Conservation (phyloP, 2,888 invertebrate species). For the Chymomyza procnemis region DNA sequence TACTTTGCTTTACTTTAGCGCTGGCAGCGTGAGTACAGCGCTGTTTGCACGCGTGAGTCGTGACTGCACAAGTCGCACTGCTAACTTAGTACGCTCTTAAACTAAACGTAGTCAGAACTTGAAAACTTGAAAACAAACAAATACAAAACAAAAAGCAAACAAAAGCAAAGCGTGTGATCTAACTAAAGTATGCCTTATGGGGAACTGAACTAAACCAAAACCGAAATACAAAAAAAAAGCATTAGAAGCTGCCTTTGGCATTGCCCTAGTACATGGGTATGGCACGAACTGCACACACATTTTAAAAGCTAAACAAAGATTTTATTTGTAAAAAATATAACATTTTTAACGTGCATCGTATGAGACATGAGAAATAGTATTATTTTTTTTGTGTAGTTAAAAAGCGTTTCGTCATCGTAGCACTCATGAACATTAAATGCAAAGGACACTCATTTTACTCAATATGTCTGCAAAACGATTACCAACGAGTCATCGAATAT, state of each 20-base stretch:
- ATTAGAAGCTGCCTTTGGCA: not conserved
- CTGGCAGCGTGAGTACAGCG: too few species aligned
- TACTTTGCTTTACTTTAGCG: not conserved
- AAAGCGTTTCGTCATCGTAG: not conserved
- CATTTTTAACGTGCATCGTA: not conserved
- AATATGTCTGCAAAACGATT: not conserved
- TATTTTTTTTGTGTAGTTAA: not conserved
- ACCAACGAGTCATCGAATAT: not conserved
- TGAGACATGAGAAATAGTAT: too few species aligned
- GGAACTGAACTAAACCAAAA: conserved; percentile 29
- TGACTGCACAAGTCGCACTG: too few species aligned
- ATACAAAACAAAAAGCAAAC: not conserved
- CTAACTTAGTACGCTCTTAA: not conserved
- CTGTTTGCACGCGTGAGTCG: too few species aligned
- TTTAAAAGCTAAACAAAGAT: not conserved
- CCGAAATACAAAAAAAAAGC: not conserved
- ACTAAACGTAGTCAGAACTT: not conserved
- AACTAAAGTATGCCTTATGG: conserved; percentile 49
- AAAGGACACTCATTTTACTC: not conserved
- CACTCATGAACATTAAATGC: not conserved
- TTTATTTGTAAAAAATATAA: not conserved
- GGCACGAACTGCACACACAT: not conserved
- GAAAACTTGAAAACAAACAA: not conserved
- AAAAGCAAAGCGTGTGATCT: conserved; percentile 48
- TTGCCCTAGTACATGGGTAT: not conserved